Evolutionary conservation across 2,113 vertebrate genomes (phyloP).

Genomic region (Hypanus sabinus): DNA sequence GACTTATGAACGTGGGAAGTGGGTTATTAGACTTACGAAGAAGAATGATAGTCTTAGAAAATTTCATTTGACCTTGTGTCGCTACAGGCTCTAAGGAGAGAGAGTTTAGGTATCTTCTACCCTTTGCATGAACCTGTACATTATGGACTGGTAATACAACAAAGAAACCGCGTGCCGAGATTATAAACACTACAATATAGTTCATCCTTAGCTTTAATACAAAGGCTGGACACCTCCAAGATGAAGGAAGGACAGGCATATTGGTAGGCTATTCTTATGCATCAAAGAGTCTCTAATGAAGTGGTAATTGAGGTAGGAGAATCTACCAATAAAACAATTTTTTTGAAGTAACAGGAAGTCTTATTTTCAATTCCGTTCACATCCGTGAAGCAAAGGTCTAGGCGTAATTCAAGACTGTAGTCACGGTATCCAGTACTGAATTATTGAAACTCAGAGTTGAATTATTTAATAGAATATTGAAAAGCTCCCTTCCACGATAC

Average conservation of each 20-base stretch:
- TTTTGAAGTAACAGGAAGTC: neutral
- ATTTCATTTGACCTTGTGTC: neutral
- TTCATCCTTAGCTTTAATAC: neutral
- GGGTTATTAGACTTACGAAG: neutral
- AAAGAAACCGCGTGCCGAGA: neutral
- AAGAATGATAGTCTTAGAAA: neutral
- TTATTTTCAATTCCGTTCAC: too few species aligned
- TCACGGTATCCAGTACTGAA: neutral
- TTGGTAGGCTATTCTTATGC: neutral
- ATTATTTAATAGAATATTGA: conserved; percentile 32
- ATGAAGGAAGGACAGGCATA: neutral
- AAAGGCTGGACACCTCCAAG: neutral
- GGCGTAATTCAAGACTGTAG: neutral
- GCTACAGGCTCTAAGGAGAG: neutral
- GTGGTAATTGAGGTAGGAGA: too few species aligned
- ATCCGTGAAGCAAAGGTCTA: neutral
- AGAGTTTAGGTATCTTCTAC: neutral
- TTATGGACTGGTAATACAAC: neutral
- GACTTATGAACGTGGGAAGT: neutral
- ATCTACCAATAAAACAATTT: neutral
- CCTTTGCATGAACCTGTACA: neutral
- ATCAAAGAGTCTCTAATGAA: neutral
- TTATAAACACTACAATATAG: neutral
- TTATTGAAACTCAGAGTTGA: conserved; percentile 23
- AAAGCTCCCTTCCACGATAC: conserved; percentile 9